These are phyloP conservation scores for Drosophila buzzatii DNA, from an alignment of 2,888 invertebrate species.

Conservation along the genomic window DNA sequence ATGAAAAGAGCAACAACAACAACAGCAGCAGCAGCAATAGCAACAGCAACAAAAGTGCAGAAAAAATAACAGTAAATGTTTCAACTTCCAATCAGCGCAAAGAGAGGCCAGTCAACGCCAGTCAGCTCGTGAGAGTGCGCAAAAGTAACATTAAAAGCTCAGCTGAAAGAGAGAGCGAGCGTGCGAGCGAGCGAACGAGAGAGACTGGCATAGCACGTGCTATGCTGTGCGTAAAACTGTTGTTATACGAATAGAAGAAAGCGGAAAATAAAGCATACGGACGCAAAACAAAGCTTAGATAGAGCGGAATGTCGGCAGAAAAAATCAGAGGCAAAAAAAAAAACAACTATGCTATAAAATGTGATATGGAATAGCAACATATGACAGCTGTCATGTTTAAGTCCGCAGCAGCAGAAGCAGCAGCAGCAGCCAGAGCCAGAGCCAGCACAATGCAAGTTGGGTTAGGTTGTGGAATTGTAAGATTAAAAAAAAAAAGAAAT, in stretches of 20 bases:
- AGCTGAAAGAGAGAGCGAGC: not conserved
- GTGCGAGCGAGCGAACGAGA: not conserved
- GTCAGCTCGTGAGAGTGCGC: conserved; percentile 14
- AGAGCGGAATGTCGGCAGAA: conserved; percentile 23
- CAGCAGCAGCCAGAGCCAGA: conserved; percentile 51
- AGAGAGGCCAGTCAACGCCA: conserved; percentile 15
- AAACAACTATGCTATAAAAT: conserved; percentile 54
- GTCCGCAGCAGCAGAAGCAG: conserved; percentile 48
- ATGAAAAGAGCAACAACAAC: conserved; percentile 26
- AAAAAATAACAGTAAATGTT: conserved; percentile 23
- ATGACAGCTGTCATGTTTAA: conserved; percentile 78
- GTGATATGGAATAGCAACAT: conserved; percentile 60
- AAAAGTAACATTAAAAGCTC: not conserved
- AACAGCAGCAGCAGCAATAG: conserved; percentile 4
- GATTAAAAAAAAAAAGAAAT: conserved; percentile 45
- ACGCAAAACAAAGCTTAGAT: conserved; percentile 60
- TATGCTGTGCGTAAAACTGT: conserved; percentile 57
- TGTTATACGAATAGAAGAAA: conserved; percentile 40
- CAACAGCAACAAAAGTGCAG: not conserved
- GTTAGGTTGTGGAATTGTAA: conserved; percentile 75
- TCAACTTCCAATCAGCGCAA: conserved; percentile 60
- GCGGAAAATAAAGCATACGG: conserved; percentile 42
- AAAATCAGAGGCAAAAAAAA: not conserved
- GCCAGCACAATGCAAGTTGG: conserved; percentile 64
- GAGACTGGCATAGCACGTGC: conserved; percentile 55